Conservation (phyloP, 2,797 vertebrate genomes). For the Amblyopsis hoosieri region DNA sequence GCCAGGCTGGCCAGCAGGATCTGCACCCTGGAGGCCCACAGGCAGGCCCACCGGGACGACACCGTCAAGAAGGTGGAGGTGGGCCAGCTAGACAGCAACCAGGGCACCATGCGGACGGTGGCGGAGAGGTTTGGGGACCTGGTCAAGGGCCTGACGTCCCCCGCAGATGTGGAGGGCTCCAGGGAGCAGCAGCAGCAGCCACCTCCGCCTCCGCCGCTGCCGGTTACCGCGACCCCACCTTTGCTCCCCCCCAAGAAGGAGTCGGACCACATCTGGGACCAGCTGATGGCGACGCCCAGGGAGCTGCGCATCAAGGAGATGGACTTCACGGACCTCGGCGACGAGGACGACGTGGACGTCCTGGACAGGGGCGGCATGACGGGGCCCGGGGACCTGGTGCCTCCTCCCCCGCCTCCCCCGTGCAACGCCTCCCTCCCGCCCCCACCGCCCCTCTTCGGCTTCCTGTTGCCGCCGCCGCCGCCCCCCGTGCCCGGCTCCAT, state of each 20-base stretch:
- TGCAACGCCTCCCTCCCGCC: slow-evolving; percentile 83
- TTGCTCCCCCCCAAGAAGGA: slow-evolving; percentile 85
- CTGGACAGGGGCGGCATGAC: slow-evolving; percentile 83
- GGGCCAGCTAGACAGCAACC: slow-evolving; percentile 85
- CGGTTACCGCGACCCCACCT: slow-evolving; percentile 27
- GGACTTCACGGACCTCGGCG: slow-evolving; percentile 95
- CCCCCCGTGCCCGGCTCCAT: slow-evolving; percentile 81
- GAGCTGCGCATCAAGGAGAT: slow-evolving; percentile 97
- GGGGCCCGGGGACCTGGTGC: slow-evolving; percentile 78
- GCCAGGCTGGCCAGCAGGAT: slow-evolving; percentile 87
- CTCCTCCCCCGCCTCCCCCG: slow-evolving; percentile 84
- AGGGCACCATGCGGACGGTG: slow-evolving; percentile 89
- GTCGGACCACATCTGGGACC: slow-evolving; percentile 97
- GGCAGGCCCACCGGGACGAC: slow-evolving; percentile 83
- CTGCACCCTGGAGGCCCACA: slow-evolving; percentile 87
- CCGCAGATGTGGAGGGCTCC: slow-evolving; percentile 74
- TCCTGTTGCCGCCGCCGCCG: slow-evolving; percentile 87
- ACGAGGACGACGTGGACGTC: slow-evolving; percentile 92
- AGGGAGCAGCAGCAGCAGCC: slow-evolving; percentile 70
- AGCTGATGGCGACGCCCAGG: slow-evolving; percentile 90
- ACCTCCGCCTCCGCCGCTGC: slow-evolving; percentile 31
- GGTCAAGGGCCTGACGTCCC: slow-evolving; percentile 76
- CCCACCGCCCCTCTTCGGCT: slow-evolving; percentile 86
- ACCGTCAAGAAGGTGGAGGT: slow-evolving; percentile 85
- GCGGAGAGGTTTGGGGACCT: slow-evolving; percentile 90